Evolutionary conservation across 2,888 invertebrate species (phyloP).

Genomic region (Ormyrus thymus): DNA sequence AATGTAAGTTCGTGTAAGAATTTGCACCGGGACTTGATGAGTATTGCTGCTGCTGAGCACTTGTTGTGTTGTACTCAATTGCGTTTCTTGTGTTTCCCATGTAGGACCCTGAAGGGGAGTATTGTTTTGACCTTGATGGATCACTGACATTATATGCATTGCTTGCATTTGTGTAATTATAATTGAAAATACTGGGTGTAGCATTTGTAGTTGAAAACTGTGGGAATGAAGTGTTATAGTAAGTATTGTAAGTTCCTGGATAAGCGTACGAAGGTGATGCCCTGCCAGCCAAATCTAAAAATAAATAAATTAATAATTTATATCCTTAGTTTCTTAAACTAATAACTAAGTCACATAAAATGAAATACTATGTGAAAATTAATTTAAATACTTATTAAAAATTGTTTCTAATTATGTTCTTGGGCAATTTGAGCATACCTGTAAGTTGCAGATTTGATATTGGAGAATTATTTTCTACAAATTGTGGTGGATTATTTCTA

Average conservation of each 20-base stretch:
- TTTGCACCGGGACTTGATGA: slow-evolving; percentile 66
- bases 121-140: slow-evolving; percentile 48
- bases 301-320: slow-evolving; percentile 6
- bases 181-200: slow-evolving; percentile 67
- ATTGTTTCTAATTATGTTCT: no score
- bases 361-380: no score
- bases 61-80: slow-evolving; percentile 39
- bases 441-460: slow-evolving; percentile 64
- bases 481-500: slow-evolving; percentile 80
- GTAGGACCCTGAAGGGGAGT: slow-evolving; percentile 30
- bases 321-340: not conserved
- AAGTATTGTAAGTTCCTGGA: slow-evolving; percentile 63
- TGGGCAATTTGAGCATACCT: slow-evolving; percentile 61
- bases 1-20: slow-evolving; percentile 67
- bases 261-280: slow-evolving; percentile 68
- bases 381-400: no score
- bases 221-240: slow-evolving; percentile 67
- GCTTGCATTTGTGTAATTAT: slow-evolving; percentile 67
- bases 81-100: slow-evolving; percentile 37
- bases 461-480: slow-evolving; percentile 71
- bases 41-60: slow-evolving; percentile 61
- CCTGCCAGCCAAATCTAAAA: slow-evolving; percentile 68
- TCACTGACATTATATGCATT: slow-evolving; percentile 61
- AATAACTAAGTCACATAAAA: not conserved
- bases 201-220: slow-evolving; percentile 68